phyloP scores from a whole-genome alignment of 1,140 invertebrate genomes.

The Heliconius eleuchia region DNA sequence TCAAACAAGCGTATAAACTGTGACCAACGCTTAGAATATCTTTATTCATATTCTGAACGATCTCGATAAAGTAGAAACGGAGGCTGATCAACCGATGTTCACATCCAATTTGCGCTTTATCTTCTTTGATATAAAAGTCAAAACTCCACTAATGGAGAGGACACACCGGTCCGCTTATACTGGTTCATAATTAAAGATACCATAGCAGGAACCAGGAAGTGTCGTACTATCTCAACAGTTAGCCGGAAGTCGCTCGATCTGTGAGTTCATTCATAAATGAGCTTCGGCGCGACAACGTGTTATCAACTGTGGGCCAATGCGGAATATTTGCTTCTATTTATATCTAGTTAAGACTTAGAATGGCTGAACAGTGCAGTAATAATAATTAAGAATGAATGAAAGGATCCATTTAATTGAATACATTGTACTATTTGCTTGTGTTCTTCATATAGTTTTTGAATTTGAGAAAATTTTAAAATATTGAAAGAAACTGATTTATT shows the following conservation, averaged over 20 bases:
- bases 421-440: constrained; percentile 53
- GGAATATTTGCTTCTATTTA: constrained; percentile 56
- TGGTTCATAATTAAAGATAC: constrained; percentile 77
- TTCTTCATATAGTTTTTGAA: neutral
- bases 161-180: constrained; percentile 61
- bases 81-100: constrained; percentile 55
- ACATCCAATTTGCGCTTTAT: constrained; percentile 53
- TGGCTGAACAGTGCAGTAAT: constrained; percentile 44
- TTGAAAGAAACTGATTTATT: neutral
- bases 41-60: constrained; percentile 76
- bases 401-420: constrained; percentile 78
- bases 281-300: constrained; percentile 67
- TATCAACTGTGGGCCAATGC: constrained; percentile 54
- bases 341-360: constrained; percentile 49
- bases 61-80: constrained; percentile 70
- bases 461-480: neutral
- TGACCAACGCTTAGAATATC: constrained; percentile 69
- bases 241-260: constrained; percentile 80
- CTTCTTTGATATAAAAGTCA: constrained; percentile 15
- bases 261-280: constrained; percentile 81
- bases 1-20: constrained; percentile 45
- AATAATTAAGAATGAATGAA: constrained; percentile 79
- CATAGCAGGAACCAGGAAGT: constrained; percentile 80
- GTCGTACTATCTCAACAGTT: constrained; percentile 81
- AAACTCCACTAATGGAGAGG: constrained; percentile 15